phyloP scores from a whole-genome alignment of 2,888 invertebrate genomes.

The Diachrysia chrysitis region DNA sequence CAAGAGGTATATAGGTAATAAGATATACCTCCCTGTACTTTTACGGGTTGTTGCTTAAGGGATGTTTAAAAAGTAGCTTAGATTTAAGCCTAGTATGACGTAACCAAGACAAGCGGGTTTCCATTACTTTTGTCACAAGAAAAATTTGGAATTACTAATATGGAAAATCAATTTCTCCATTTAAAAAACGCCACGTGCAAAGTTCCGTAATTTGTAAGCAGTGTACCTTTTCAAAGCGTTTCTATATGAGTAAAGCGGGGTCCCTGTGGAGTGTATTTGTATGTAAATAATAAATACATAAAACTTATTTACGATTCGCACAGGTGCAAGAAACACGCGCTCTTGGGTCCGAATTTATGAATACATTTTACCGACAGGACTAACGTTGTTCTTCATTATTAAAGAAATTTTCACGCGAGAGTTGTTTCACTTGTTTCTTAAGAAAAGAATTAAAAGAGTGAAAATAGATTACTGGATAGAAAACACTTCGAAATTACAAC shows the following conservation, averaged over 20 bases:
- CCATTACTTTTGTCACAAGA: neutral
- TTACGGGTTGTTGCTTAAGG: neutral
- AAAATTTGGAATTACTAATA: too few relatives aligned
- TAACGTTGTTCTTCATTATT: slow-evolving; percentile 36
- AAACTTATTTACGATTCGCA: slow-evolving; percentile 68
- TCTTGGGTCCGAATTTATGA: slow-evolving; percentile 65
- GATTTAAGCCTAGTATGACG: neutral
- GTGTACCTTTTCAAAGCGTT: slow-evolving; percentile 40
- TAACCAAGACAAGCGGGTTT: neutral
- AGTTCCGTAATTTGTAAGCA: slow-evolving; percentile 44
- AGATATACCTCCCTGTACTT: too few relatives aligned
- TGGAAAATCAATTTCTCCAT: neutral
- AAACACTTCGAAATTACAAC: neutral
- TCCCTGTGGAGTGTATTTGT: slow-evolving; percentile 55
- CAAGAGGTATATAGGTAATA: neutral
- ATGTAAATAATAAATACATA: slow-evolving; percentile 68
- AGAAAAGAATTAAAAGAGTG: neutral
- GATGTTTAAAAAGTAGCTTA: neutral
- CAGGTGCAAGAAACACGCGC: slow-evolving; percentile 63
- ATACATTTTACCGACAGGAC: slow-evolving; percentile 56
- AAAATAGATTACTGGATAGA: neutral
- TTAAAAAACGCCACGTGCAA: slow-evolving; percentile 27
- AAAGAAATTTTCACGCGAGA: slow-evolving; percentile 5
- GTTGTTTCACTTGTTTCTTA: too few relatives aligned
- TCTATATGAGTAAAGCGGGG: slow-evolving; percentile 38